These are phyloP conservation scores for Periphyllus acericola DNA, from an alignment of 2,888 invertebrate genomes.

Conservation along the genomic window DNA sequence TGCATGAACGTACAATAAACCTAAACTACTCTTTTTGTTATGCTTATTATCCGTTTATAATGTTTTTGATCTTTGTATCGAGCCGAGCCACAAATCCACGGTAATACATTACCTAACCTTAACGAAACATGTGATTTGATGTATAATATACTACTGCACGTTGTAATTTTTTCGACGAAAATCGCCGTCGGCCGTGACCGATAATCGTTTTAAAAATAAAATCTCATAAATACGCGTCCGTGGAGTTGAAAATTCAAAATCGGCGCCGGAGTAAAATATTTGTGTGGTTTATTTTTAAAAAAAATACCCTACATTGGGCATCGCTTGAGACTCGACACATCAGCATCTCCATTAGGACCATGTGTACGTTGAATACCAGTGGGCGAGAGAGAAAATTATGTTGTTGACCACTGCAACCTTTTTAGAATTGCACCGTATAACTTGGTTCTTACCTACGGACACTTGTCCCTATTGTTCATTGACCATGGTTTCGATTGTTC, in stretches of 20 bases:
- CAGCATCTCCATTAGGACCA: no score
- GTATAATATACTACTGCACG: no score
- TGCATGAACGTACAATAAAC: not conserved
- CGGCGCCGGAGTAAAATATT: no score
- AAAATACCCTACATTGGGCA: no score
- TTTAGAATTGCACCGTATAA: not conserved
- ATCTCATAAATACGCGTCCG: not conserved
- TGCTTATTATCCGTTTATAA: no score
- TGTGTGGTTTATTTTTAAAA: no score
- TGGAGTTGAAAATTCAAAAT: not conserved
- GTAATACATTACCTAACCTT: no score
- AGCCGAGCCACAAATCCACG: no score
- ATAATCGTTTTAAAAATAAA: not conserved
- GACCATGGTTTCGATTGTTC: constrained; percentile 15
- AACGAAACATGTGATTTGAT: no score
- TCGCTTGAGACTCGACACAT: not conserved
- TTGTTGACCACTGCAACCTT: not conserved
- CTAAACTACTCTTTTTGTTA: no score
- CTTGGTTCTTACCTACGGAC: not conserved
- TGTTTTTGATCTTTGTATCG: no score
- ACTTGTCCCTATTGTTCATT: constrained; percentile 1
- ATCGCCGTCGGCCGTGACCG: not conserved
- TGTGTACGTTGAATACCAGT: not conserved
- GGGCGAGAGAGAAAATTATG: not conserved
- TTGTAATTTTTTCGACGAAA: not conserved